Base-by-base conservation (phyloP, 2,797 vertebrate species). In the Catharus ustulatus region DNA sequence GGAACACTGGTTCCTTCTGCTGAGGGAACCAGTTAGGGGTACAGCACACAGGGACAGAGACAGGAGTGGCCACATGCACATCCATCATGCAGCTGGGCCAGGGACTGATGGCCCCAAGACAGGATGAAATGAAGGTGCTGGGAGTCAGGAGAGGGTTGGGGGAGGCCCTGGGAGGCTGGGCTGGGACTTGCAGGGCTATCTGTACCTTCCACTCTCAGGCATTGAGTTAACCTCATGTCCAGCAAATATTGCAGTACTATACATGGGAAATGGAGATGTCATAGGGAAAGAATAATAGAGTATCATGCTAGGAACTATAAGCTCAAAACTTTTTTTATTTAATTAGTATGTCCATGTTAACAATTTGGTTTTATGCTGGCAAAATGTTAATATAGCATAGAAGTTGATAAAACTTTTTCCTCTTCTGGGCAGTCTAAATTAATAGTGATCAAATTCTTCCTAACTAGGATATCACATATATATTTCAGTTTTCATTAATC, bases 71-170 rank as follows among this genome's bases (percentile, higher is more conserved):
- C 2, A 61, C 42, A 16, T 6, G 15, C 67, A 5, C 7, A 23
- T 9, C 24, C 8, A 0, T 20, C 27, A 3, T 1, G 0, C 4
- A 38, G 8, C 43, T 63, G 45, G 36, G 12, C 13, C 36, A 67
- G 69, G 48, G 57, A 34, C 10, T 4, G 21, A 30, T 0, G 0
- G 10, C 26, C 17, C n/a, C 4, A 1, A 46, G 40, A 17, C 5
- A 24, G 54, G 63, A 34, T 32, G 36, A 52, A 52, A 81, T 32
- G 29, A 22, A 40, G 13, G 15, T 23, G 26, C 57, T 71, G 52
- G 30, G 15, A 21, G 19, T 18, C 51, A n/a, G 15, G 15, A 49
- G 10, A 26, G 27, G n/a, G 15, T 8, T 43, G 21, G 8, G 10
- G 7, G 10, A 43, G 49, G 43, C 14, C 13, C 9, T 13, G 2